Base-by-base conservation (phyloP, 1,140 invertebrate species). In the Drosophila pectinifera region DNA sequence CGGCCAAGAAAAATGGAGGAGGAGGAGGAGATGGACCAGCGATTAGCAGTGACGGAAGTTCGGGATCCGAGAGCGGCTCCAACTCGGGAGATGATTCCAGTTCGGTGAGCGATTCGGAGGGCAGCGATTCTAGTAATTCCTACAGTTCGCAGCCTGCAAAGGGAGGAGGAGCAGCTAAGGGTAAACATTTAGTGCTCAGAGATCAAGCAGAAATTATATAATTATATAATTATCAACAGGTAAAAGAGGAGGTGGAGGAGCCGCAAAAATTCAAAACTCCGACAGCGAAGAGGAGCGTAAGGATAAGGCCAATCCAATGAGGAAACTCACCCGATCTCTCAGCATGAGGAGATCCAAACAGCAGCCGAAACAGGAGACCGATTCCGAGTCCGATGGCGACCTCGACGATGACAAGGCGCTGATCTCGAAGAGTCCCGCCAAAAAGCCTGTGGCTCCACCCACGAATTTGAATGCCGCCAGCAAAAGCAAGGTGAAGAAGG, bases 381-480 rank as follows among this genome's bases (percentile, higher is more conserved):
- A 88, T 49, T 61, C 80, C 11, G 82, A 85, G 24, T 64, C 58
- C 7, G 93, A 94, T 48, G 93, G 93, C 3, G 94, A 94, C 46
- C 92, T 70, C 6, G 80, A 90, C 3, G 77, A 83, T n/a, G 73
- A 68, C 14, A 93, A 92, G 57, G 94, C 94, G 78, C 92, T 94
- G 13, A 78, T 93, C 4, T 93, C 94, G 81, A 93, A 95, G 92
- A 94, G 95, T 73, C 93, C 94, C 24, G 94, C 94, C 11, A 96
- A 96, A 91, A 93, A 94, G 77, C 93, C 94, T 0, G 62, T 53
- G 31, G 49, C 49, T 10, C 14, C 76, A 5, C 18, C 63, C 49
- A 39, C 45, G 54, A 68, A 56, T 38, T 65, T 77, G 36, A 68
- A 75, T 22, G 31, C 31, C 34, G 74, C 62, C 73, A 67, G 34